A percentile compares a stretch with the other conserved stretches of the same genome.
Evolutionary conservation across 2,113 vertebrate genomes (phyloP).

Genomic region (Hippolais icterina): DNA sequence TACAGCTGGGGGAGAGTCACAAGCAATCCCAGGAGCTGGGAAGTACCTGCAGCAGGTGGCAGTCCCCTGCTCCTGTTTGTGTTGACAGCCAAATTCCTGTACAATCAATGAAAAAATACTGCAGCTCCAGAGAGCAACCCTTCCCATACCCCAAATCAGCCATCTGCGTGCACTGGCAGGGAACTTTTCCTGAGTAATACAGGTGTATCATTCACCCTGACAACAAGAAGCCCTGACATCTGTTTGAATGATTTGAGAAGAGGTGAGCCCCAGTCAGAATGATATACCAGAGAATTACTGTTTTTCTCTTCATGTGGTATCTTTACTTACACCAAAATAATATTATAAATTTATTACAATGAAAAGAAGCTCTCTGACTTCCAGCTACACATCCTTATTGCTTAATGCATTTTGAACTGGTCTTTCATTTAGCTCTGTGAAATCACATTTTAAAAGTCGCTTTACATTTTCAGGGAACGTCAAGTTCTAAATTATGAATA

Average conservation of each 20-base stretch:
- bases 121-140: neutral
- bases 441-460: slow-evolving; percentile 42
- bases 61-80: neutral
- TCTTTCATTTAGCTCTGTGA: slow-evolving; percentile 31
- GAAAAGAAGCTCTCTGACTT: neutral
- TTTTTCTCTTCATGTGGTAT: neutral
- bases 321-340: neutral
- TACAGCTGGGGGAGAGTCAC: neutral
- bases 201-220: neutral
- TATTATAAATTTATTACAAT: neutral
- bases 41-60: neutral
- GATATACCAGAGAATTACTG: neutral
- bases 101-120: neutral
- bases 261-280: neutral
- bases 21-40: neutral
- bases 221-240: neutral
- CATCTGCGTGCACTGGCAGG: neutral
- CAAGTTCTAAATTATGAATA: slow-evolving; percentile 28
- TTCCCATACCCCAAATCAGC: neutral
- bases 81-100: neutral
- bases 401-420: slow-evolving; percentile 21
- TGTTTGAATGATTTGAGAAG: neutral
- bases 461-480: neutral
- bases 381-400: neutral
- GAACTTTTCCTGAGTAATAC: neutral